These are phyloP conservation scores for Bujurquina vittata DNA, from an alignment of 2,113 vertebrate species.

Conservation along the genomic window DNA sequence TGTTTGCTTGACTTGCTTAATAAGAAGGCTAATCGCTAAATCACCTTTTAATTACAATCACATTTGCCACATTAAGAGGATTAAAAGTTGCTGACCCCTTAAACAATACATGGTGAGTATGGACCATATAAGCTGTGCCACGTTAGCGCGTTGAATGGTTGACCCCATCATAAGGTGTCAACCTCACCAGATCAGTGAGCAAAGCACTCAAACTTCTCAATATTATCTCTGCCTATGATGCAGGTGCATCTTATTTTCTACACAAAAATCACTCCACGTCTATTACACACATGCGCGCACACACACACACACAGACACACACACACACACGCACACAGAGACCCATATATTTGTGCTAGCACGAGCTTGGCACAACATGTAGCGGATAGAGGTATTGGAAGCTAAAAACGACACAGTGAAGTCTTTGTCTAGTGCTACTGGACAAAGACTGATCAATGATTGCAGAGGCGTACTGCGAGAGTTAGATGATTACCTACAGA, in stretches of 20 bases:
- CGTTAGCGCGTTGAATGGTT: slow-evolving; percentile 37
- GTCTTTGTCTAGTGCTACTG: neutral
- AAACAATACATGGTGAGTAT: neutral
- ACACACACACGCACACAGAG: neutral
- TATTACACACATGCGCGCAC: neutral
- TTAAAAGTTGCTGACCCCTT: slow-evolving; percentile 1
- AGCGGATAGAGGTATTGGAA: neutral
- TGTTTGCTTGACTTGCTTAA: neutral
- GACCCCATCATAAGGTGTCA: slow-evolving; percentile 26
- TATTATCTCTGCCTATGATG: neutral
- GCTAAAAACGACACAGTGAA: neutral
- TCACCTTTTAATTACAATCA: slow-evolving; percentile 39
- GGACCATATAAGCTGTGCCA: slow-evolving; percentile 16
- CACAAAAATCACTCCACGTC: neutral
- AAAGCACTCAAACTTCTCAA: neutral
- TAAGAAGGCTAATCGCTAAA: slow-evolving; percentile 21
- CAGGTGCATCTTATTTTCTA: neutral
- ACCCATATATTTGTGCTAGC: neutral
- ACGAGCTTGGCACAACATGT: neutral
- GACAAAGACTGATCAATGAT: slow-evolving; percentile 11
- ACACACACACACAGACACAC: neutral
- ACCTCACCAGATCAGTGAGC: slow-evolving; percentile 33
- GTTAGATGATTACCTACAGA: slow-evolving; percentile 32
- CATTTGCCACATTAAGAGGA: slow-evolving; percentile 13
- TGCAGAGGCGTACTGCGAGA: neutral